Evolutionary conservation across 2,888 invertebrate species (phyloP), one percentile per base, ranked within the genome.

Genomic region (Megamerina dolium): DNA sequence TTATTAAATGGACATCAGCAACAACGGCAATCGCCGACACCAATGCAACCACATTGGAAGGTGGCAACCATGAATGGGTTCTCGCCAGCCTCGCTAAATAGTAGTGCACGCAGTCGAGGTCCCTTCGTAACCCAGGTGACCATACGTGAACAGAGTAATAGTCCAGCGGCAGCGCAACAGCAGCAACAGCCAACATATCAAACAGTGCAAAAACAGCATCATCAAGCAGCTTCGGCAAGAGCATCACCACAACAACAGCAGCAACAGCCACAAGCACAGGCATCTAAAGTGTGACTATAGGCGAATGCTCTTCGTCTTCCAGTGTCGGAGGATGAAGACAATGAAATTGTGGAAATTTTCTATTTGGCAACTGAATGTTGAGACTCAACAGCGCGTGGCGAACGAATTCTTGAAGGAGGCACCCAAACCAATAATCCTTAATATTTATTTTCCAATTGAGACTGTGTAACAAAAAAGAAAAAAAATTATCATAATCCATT

Each of bases 101-200:
- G 70, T 54, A 70, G 71, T 38, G 67, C 69, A 5, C 63, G 70
- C 36, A 67, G 67, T 51, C 73, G 77, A 16, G 80, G 79, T 1
- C 80, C 80, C 1, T 80, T 79, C 53, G 74, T 80, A 3, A 80
- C 80, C 1, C 80, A 80, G 54, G 79, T 80, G 30, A 79, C 77
- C 34, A 79, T 80, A 50, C 74, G 78, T 5, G 77, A 78, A 47
- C 73, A 75, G 53, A 55, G 53, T 9, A 54, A 59, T 35, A 51
- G 47, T 9, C 23, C 13, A 6, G 50, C 9, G 40, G 53, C 50
- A 38, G 45, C 38, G 14, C 52, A 47, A 17, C 43, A 49, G 42
- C 54, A 40, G 21, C 48, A 47, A 35, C 66, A 66, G 45, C 63
- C 67, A 33, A 67, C 66, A 37, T 67, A 67, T 41, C 67, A 66